Base-by-base conservation (phyloP, 2,888 invertebrate species). In the Scaptomyza parva region DNA sequence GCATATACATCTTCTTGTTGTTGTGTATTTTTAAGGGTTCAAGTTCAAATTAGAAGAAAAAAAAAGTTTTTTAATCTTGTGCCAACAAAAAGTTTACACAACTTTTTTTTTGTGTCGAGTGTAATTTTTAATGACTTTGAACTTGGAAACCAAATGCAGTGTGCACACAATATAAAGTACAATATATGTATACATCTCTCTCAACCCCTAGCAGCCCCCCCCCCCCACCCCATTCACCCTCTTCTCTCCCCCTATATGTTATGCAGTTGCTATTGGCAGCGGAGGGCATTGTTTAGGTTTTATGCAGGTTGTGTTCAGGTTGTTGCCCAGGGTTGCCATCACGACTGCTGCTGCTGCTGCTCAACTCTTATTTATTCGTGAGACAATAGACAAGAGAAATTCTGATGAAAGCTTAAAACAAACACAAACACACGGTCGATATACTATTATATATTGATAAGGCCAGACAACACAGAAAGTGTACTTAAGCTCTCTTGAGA, bases 81-180 rank as follows among this genome's bases (percentile, higher is more conserved):
- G 22, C 22, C 5, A 22, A 22, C 22, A 5, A 22, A 22, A 22
- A 22, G 22, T 22, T 22, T 22, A 9, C 9, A n/a, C 8, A 45
- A 26, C 12, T 9, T n/a, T 8, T 8, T 8, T 9, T n/a, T 8
- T 8, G 1, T 35, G 14, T 5, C 12, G 17, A 45, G 44, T 26
- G 26, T 45, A 17, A 1, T 59, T 65, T 65, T 63, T 63, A 80
- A 80, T 70, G 66, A 64, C 53, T 60, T 74, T 62, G 63, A 68
- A 68, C 61, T 70, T 64, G 70, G n/a, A 54, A 57, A 22, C 43
- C 28, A 41, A 41, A 51, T 51, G 53, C 53, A 55, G 43, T 51
- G 58, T n/a, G n/a, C n/a, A n/a, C n/a, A n/a, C 50, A 35, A 52
- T 39, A 52, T 39, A n/a, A n/a, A 26, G 9, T 35, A 24, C n/a